phyloP scores from a whole-genome alignment of 2,113 vertebrate species.

The Paracanthobrama guichenoti region DNA sequence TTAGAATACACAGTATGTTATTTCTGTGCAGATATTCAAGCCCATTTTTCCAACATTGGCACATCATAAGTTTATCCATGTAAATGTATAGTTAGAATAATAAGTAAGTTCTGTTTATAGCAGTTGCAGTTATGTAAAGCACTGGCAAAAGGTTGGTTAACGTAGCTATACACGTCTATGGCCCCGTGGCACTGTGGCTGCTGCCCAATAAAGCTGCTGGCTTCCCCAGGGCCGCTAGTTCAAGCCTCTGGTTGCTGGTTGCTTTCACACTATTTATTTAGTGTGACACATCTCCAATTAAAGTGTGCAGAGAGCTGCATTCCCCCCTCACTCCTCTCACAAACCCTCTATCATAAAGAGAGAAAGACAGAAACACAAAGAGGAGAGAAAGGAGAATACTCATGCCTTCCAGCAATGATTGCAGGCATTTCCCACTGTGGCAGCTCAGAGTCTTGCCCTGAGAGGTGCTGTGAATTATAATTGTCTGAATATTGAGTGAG shows the following conservation, averaged over 20 bases:
- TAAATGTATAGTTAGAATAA: neutral
- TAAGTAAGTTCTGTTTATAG: slow-evolving; percentile 56
- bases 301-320: slow-evolving; percentile 80
- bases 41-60: neutral
- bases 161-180: slow-evolving; percentile 58
- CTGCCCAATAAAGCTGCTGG: slow-evolving; percentile 79
- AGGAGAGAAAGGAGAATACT: slow-evolving; percentile 66
- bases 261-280: slow-evolving; percentile 84
- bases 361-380: slow-evolving; percentile 51
- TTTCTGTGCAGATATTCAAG: neutral
- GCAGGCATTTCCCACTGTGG: slow-evolving; percentile 74
- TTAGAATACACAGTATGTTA: neutral
- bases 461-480: slow-evolving; percentile 77
- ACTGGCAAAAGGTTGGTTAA: neutral
- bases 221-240: slow-evolving; percentile 76
- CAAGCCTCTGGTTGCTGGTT: slow-evolving; percentile 78
- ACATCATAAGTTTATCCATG: neutral
- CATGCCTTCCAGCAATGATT: slow-evolving; percentile 78
- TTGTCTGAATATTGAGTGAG: slow-evolving; percentile 78
- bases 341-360: slow-evolving; percentile 78
- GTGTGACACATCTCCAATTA: slow-evolving; percentile 84
- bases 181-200: slow-evolving; percentile 74
- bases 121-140: slow-evolving; percentile 54
- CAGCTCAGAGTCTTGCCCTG: slow-evolving; percentile 61
- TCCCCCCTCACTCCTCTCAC: slow-evolving; percentile 78